Conservation (phyloP, 2,113 vertebrate species). For the Tichodroma muraria region DNA sequence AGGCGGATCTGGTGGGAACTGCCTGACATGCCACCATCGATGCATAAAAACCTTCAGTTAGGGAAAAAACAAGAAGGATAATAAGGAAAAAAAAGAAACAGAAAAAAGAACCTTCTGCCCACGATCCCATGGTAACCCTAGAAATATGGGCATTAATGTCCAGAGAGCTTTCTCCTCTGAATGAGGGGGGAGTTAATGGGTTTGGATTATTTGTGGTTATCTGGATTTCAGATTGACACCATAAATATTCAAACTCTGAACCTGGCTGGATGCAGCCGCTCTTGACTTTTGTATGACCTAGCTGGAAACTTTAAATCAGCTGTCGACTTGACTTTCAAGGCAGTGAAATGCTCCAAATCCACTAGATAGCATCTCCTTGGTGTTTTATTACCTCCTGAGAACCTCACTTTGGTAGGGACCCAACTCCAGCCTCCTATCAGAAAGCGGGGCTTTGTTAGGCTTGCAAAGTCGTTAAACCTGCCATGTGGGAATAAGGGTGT, state of each 20-base stretch:
- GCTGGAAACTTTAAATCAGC: constrained; percentile 77
- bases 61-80: background rate
- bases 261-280: constrained; percentile 64
- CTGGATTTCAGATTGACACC: constrained; percentile 78
- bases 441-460: constrained; percentile 36
- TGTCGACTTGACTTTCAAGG: constrained; percentile 71
- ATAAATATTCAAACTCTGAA: constrained; percentile 78
- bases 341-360: constrained; percentile 68
- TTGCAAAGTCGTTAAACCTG: constrained; percentile 53
- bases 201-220: constrained; percentile 75
- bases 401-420: constrained; percentile 53
- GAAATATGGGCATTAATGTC: constrained; percentile 49
- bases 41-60: background rate
- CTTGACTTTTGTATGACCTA: constrained; percentile 75
- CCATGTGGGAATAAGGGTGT: constrained; percentile 2
- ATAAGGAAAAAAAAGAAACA: background rate
- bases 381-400: constrained; percentile 68
- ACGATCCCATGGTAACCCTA: background rate
- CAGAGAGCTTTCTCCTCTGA: constrained; percentile 56
- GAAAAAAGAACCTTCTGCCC: background rate
- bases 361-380: constrained; percentile 67
- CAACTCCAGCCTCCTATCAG: constrained; percentile 26
- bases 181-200: constrained; percentile 62
- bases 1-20: constrained; percentile 12
- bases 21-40: background rate